Evolutionary conservation across 2,888 invertebrate genomes (phyloP), one percentile per base, ranked within the genome.

Genomic region (Eupithecia pulchellata): DNA sequence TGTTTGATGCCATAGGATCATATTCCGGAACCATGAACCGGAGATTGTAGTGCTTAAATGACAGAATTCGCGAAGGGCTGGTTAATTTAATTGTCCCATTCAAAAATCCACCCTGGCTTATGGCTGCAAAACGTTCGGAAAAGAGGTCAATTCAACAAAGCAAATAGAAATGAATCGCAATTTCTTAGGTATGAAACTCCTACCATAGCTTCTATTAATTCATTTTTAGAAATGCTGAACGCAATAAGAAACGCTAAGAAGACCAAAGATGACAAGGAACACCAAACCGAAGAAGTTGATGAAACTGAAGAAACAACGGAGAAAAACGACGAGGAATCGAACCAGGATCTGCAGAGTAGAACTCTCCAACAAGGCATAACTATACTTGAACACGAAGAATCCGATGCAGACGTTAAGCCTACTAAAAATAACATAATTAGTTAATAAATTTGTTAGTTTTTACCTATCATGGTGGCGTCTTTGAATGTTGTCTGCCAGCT

Each of bases 161-260:
- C n/a, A n/a, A n/a, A n/a, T n/a, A n/a, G n/a, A n/a, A n/a, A n/a
- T n/a, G n/a, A n/a, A n/a, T n/a, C n/a, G n/a, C n/a, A n/a, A n/a
- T n/a, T n/a, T 5, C 32, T 32, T 32, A 32, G 32, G 6, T 5
- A 5, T 4, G 32, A 32, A 32, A 6, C 11, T 34, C 8, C 8
- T 9, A 0, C 2, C 8, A 34, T 11, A 52, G 57, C 55, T 32
- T 32, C 11, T 32, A 0, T 60, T 4, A 60, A 32, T 20, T 34
- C 66, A 69, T 30, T 81, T 84, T 9, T 80, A 92, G 92, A 92
- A 84, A 92, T 92, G 91, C 76, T 92, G 65, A 75, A 76, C 34
- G 89, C 90, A 25, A 75, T 92, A 63, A 91, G 89, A 75, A 87
- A 88, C 68, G 89, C 91, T 14, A 91, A 91, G 78, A 89, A 91